Evolutionary conservation across 64 coral and sea anemone species (phyloP), one percentile per base, ranked within the genome.

Genomic region (Anthopleura sola): DNA sequence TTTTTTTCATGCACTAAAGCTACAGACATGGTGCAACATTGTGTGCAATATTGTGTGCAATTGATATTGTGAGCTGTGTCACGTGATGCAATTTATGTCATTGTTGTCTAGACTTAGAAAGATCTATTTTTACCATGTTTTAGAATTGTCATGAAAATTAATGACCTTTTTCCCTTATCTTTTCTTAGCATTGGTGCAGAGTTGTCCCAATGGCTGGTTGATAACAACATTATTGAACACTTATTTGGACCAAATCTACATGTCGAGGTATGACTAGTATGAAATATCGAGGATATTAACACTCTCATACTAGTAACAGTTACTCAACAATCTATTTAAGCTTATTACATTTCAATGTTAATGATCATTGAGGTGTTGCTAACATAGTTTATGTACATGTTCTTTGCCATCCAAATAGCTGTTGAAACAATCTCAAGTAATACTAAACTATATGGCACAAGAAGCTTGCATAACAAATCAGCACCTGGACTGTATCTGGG

Each of bases 171-270:
- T 12, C 48, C 3, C 14, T 0, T 48, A 48, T 48, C 3, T 21
- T 38, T 60, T 38, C 62, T 28, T 69, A 99, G 97, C 60, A 87
- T 99, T 85, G 92, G 93, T 57, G 88, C 84, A 49, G 92, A 99
- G 60, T 38, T 99, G 12, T 94, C 97, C 1, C 86, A 91, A 32
- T 99, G 97, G 97, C 47, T 99, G 31, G 88, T 99, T 47, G 97
- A 99, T 66, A 99, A 94, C 40, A 92, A 89, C 79, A 91, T 99
- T 83, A 92, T 99, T 58, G 97, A 99, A 68, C 97, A 99, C 78
- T 87, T 99, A 16, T 99, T 99, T 99, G 97, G 97, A 23, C 97
- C 97, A 37, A 99, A 99, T 86, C 87, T 99, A 28, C 97, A 99
- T 77, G 97, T 99, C 49, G 97, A 99, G 93, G 97, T 99, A 74